Evolutionary conservation across 2,888 invertebrate genomes (phyloP).

Genomic region (Sesia bembeciformis): DNA sequence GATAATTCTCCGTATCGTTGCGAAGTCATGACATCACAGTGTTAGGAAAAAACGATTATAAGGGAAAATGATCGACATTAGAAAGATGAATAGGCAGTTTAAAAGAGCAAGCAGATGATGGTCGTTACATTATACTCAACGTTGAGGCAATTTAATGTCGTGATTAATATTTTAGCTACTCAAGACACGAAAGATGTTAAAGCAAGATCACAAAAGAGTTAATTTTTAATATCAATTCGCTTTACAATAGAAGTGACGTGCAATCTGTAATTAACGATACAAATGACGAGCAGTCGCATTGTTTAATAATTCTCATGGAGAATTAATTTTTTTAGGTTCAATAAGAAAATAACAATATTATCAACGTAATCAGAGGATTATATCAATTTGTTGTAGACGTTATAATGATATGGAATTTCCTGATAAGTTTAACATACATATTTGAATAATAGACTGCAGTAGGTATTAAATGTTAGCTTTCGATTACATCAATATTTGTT

Average conservation of each 20-base stretch:
- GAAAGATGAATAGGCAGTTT: no score
- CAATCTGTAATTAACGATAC: constrained; percentile 22
- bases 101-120: no score
- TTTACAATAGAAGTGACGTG: constrained; percentile 24
- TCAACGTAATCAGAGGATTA: neutral
- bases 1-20: no score
- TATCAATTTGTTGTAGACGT: no score
- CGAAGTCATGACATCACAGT: no score
- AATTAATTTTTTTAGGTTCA: constrained; percentile 18
- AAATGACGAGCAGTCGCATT: constrained; percentile 32
- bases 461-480: no score
- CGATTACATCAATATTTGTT: no score
- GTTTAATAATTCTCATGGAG: constrained; percentile 36
- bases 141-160: constrained; percentile 2
- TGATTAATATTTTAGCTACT: neutral
- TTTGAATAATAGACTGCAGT: no score
- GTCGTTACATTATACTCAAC: neutral
- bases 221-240: constrained; percentile 30
- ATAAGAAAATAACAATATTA: neutral
- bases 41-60: no score
- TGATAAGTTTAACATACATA: no score
- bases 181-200: constrained; percentile 1
- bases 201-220: constrained; percentile 20
- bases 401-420: no score
- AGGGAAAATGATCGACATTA: no score